Evolutionary conservation across 2,113 vertebrate genomes (phyloP).

Genomic region (Panthera uncia): DNA sequence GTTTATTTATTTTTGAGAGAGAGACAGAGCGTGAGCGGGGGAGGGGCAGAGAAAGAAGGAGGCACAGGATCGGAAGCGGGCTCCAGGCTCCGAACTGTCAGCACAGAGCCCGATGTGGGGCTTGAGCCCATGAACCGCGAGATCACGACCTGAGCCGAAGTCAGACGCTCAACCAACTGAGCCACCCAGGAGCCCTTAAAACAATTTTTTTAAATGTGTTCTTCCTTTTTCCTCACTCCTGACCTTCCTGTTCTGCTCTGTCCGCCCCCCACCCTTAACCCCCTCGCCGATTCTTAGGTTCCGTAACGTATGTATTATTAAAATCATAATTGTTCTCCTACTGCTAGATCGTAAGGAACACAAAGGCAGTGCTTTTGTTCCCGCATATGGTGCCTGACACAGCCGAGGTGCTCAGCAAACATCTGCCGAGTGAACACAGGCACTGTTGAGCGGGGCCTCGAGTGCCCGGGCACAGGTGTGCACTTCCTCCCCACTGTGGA

Average conservation of each 20-base stretch:
- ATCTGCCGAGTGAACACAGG: not conserved
- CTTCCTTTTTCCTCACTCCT: not conserved
- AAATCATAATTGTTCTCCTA: not conserved
- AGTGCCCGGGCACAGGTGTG: accelerated
- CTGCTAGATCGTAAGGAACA: not conserved
- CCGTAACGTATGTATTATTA: accelerated
- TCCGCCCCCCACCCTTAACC: accelerated
- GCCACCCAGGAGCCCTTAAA: no score
- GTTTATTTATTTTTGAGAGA: no score
- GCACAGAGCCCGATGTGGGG: no score
- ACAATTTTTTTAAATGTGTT: no score
- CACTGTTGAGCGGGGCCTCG: accelerated
- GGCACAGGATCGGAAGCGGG: no score
- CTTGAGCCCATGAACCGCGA: no score
- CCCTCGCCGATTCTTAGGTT: not conserved
- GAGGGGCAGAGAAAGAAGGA: no score
- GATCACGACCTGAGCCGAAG: no score
- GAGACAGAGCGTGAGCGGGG: no score
- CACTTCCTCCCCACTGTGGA: not conserved
- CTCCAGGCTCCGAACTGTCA: no score
- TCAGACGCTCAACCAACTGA: no score
- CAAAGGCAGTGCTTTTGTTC: not conserved
- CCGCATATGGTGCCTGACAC: not conserved
- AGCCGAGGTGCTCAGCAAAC: not conserved
- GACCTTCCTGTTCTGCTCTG: no score